These are phyloP conservation scores for Notospermus geniculatus DNA, from an alignment of 1,140 invertebrate species.

Conservation along the genomic window DNA sequence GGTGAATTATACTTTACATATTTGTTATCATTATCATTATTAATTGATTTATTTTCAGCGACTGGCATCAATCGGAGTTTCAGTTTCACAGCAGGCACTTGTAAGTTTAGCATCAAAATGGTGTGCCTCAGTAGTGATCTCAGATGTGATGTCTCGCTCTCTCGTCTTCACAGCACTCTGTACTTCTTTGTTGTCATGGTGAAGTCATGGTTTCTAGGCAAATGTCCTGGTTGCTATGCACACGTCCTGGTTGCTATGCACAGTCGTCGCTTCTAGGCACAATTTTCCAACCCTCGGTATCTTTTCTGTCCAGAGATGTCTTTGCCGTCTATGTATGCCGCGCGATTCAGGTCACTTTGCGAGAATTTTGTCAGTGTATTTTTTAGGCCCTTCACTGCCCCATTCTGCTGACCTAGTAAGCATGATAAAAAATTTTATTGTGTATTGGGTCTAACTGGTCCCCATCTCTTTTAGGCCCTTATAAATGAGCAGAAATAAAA, in stretches of 20 bases:
- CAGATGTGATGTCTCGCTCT: background rate
- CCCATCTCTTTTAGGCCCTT: too few species aligned
- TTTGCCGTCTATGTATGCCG: too few species aligned
- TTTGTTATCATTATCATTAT: background rate
- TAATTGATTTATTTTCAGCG: conserved; percentile 5
- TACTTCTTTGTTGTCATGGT: conserved; percentile 5
- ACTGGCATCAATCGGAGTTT: background rate
- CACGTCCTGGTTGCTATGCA: conserved; percentile 4
- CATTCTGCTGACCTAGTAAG: too few species aligned
- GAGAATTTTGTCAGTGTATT: too few species aligned
- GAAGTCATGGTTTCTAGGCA: background rate
- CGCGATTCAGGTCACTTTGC: too few species aligned
- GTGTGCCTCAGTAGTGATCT: too few species aligned
- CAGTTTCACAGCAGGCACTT: background rate
- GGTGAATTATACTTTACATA: background rate
- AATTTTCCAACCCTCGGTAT: too few species aligned
- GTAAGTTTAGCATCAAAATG: background rate
- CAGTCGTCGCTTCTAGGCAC: background rate
- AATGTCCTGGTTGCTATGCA: conserved; percentile 5
- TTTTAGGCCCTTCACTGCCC: too few species aligned
- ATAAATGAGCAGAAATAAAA: too few species aligned
- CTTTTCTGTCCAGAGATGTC: too few species aligned
- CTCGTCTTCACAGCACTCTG: background rate
- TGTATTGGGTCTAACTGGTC: too few species aligned
- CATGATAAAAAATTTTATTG: too few species aligned